Evolutionary conservation across 2,797 vertebrate species (phyloP).

Genomic region (Brachymystax lenok): DNA sequence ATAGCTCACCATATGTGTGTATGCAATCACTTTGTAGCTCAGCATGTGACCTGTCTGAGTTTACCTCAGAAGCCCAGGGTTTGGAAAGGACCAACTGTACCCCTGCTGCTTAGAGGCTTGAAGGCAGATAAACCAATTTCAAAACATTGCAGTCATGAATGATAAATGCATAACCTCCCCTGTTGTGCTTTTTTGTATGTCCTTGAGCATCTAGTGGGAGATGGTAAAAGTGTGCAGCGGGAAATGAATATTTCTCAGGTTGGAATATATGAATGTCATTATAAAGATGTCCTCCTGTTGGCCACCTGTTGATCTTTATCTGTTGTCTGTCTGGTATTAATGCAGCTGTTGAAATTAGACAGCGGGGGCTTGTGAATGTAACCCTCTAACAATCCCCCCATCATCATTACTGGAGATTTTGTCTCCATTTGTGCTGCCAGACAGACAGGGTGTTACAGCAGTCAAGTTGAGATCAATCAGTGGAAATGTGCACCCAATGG

Average conservation of each 20-base stretch:
- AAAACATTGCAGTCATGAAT: not conserved
- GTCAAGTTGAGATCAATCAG: not conserved
- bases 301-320: not conserved
- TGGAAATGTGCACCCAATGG: not conserved
- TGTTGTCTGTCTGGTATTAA: constrained; percentile 33
- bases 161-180: not conserved
- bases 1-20: not conserved
- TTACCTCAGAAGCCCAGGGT: not conserved
- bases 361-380: constrained; percentile 9
- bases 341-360: constrained; percentile 34
- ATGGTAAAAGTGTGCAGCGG: not conserved
- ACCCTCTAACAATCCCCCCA: constrained; percentile 27
- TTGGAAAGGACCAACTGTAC: not conserved
- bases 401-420: constrained; percentile 45
- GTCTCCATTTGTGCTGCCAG: constrained; percentile 35
- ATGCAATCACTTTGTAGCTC: not conserved
- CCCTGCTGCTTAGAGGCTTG: not conserved
- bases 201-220: not conserved
- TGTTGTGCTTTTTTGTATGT: not conserved
- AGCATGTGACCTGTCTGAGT: not conserved
- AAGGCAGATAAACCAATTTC: not conserved
- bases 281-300: not conserved
- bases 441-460: constrained; percentile 9
- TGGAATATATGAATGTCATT: constrained; percentile 8
- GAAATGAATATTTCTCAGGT: constrained; percentile 15